Percentiles rank a stretch among this genome's conserved stretches.
These are phyloP conservation scores for Huso huso DNA, from an alignment of 2,797 vertebrate species.

Conservation along the genomic window DNA sequence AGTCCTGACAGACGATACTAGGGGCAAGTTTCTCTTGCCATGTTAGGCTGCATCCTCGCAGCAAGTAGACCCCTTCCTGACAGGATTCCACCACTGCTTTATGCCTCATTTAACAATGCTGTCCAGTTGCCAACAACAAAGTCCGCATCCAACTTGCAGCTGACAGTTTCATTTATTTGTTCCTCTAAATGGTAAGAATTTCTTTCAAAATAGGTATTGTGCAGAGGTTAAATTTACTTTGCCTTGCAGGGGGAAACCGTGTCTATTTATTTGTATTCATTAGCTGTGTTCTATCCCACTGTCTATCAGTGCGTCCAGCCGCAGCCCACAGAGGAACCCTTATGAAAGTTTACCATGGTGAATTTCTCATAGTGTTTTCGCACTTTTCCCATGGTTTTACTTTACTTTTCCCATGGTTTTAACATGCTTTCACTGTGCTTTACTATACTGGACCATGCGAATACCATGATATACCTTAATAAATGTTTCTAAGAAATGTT, in stretches of 20 bases:
- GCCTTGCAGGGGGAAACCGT: background rate
- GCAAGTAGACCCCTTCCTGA: conserved; percentile 48
- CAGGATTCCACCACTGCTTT: conserved; percentile 55
- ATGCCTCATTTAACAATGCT: conserved; percentile 63
- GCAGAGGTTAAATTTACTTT: background rate
- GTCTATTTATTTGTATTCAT: background rate
- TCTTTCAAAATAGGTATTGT: conserved; percentile 1
- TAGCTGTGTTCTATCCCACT: background rate
- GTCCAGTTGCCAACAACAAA: background rate
- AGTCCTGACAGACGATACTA: conserved; percentile 59
- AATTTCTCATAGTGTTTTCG: too few relatives aligned
- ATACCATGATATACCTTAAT: too few relatives aligned
- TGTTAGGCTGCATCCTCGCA: conserved; percentile 47
- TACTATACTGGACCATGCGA: too few relatives aligned
- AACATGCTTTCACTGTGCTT: too few relatives aligned
- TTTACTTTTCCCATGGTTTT: too few relatives aligned
- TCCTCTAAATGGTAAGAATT: background rate
- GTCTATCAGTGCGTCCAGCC: background rate
- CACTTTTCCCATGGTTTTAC: too few relatives aligned
- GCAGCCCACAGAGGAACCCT: too few relatives aligned
- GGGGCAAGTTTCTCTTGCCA: conserved; percentile 57
- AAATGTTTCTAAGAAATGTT: too few relatives aligned
- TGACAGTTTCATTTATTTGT: background rate
- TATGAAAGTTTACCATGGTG: too few relatives aligned
- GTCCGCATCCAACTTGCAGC: background rate